Percentiles rank a stretch among this genome's conserved stretches.
Evolutionary conservation across 2,113 vertebrate genomes (phyloP).

Genomic region (Empidonax alnorum): DNA sequence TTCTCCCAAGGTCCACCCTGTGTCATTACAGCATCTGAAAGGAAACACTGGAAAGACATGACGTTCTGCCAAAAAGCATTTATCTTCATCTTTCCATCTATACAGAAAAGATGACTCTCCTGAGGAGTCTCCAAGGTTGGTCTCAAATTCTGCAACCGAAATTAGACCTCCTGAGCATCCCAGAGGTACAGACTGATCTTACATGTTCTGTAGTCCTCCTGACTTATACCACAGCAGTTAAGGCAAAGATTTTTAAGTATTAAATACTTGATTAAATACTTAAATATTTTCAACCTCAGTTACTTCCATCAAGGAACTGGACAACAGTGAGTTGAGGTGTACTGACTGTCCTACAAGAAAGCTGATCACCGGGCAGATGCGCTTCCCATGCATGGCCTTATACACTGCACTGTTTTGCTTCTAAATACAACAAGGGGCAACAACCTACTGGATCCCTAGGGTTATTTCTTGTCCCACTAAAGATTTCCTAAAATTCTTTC

Average conservation of each 20-base stretch:
- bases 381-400: background rate
- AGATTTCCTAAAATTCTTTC: background rate
- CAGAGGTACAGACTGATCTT: background rate
- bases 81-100: background rate
- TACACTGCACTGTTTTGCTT: background rate
- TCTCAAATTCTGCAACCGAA: background rate
- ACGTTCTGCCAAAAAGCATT: constrained; percentile 15
- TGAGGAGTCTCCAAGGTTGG: background rate
- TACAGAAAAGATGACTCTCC: background rate
- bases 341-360: background rate
- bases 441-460: background rate
- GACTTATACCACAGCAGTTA: background rate
- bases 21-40: background rate
- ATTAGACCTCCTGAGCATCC: background rate
- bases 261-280: background rate
- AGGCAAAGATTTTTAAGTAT: background rate
- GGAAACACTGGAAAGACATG: background rate
- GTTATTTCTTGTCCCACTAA: background rate
- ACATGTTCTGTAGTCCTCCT: background rate
- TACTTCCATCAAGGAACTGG: background rate
- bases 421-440: background rate
- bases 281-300: background rate
- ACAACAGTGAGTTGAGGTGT: fast-evolving
- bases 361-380: background rate
- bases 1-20: constrained; percentile 22